phyloP scores from a whole-genome alignment of 2,113 vertebrate genomes.

The Sapayoa aenigma region DNA sequence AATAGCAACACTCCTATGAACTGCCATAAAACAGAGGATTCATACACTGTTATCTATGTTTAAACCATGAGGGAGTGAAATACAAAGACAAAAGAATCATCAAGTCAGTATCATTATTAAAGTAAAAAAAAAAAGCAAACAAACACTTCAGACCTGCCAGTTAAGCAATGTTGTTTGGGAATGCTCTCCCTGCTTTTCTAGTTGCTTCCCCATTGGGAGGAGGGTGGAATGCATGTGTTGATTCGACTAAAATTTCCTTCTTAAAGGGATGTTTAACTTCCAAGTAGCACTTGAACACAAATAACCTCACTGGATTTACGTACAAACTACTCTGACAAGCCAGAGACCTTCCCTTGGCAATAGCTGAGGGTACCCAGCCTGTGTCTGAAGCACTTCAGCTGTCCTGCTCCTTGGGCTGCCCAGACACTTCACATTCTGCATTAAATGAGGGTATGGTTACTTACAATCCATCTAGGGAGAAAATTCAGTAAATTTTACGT shows the following conservation, averaged over 20 bases:
- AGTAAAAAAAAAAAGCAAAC: neutral
- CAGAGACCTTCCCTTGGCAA: neutral
- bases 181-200: constrained; percentile 1
- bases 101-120: neutral
- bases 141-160: neutral
- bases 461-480: neutral
- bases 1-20: neutral
- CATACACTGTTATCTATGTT: neutral
- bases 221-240: neutral
- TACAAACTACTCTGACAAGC: neutral
- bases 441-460: neutral
- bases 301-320: neutral
- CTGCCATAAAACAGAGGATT: neutral
- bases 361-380: neutral
- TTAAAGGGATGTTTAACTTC: neutral
- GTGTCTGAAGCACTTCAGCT: neutral
- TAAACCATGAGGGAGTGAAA: neutral
- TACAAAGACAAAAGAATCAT: neutral
- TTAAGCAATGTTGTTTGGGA: neutral
- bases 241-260: neutral
- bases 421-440: neutral
- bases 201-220: neutral
- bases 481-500: neutral
- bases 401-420: neutral
- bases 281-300: neutral